A percentile compares a stretch with the other conserved stretches of the same genome.
phyloP scores from a whole-genome alignment of 23 tunicate species.

The Trididemnum clinides region DNA sequence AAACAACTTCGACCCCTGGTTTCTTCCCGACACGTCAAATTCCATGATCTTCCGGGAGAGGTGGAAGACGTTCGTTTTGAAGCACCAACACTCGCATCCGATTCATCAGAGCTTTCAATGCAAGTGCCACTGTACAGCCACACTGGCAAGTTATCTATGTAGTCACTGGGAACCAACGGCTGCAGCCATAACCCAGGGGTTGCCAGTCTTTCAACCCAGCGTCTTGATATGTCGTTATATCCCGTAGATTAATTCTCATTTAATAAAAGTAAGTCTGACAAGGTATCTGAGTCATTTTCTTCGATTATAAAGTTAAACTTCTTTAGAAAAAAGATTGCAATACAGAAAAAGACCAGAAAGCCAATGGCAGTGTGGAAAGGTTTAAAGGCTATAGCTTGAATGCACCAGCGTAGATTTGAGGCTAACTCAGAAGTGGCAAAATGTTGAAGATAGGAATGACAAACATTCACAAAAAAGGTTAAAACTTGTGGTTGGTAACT shows the following conservation, averaged over 20 bases:
- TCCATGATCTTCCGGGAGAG: constrained; percentile 7
- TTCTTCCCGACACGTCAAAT: not conserved
- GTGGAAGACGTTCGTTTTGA: constrained; percentile 23
- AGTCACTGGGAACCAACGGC: constrained; percentile 55
- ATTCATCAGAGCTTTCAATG: constrained; percentile 11
- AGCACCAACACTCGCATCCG: not conserved
- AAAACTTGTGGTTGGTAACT: constrained; percentile 20
- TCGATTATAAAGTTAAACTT: not conserved
- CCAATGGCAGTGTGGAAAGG: not conserved
- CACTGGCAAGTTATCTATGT: constrained; percentile 63
- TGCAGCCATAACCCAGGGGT: constrained; percentile 71
- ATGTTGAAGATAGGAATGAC: not conserved
- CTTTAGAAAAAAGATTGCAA: not conserved
- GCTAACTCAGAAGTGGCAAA: constrained; percentile 10
- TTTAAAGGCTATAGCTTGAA: not conserved
- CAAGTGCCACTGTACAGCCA: constrained; percentile 44
- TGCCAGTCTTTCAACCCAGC: constrained; percentile 60
- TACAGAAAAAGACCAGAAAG: constrained; percentile 35
- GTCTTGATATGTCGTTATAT: constrained; percentile 42
- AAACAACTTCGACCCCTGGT: constrained; percentile 39
- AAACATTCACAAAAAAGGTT: not conserved
- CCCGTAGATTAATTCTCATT: not conserved
- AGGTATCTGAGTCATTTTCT: constrained; percentile 17
- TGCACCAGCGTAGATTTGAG: not conserved
- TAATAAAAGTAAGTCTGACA: constrained; percentile 14